phyloP scores from a whole-genome alignment of 1,140 invertebrate genomes.

The Drosophila repletoides region DNA sequence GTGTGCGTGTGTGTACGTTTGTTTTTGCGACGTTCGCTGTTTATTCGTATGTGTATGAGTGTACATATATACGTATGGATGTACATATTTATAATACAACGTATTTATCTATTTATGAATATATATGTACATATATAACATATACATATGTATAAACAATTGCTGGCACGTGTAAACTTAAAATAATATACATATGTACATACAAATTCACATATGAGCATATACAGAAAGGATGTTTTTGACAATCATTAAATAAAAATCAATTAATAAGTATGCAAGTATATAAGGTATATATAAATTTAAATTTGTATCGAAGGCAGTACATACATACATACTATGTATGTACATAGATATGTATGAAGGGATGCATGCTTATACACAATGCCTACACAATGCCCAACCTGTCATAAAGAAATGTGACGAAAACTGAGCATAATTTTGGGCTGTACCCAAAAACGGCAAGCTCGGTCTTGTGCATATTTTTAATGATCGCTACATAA shows the following conservation, averaged over 20 bases:
- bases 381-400: not conserved
- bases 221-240: too few species aligned
- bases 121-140: not conserved
- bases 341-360: not conserved
- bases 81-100: slow-evolving; percentile 3
- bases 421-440: not conserved
- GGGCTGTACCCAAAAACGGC: not conserved
- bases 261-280: not conserved
- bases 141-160: not conserved
- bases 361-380: not conserved
- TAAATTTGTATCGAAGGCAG: not conserved
- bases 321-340: not conserved
- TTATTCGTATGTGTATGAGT: not conserved
- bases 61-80: not conserved
- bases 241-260: too few species aligned
- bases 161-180: slow-evolving; percentile 13
- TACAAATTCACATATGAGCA: not conserved
- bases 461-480: not conserved
- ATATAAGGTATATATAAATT: not conserved
- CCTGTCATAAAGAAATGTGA: too few species aligned
- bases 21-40: slow-evolving; percentile 31
- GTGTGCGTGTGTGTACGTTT: slow-evolving; percentile 11
- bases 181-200: not conserved
- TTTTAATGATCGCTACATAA: too few species aligned
- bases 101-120: not conserved